phyloP scores from a whole-genome alignment of 2,888 invertebrate species.

The Trichopoda pennipes region DNA sequence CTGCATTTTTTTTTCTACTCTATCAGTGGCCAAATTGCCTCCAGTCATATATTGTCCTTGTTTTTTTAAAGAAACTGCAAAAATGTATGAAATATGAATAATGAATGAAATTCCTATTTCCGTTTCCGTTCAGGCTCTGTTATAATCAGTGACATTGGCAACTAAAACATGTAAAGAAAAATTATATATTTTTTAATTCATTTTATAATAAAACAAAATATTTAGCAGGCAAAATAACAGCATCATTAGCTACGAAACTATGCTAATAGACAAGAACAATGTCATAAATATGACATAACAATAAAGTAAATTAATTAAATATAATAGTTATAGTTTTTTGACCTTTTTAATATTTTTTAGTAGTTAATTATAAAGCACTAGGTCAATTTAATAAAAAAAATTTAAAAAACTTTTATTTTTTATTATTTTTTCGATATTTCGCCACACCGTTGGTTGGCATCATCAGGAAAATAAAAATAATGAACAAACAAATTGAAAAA shows the following conservation, averaged over 20 bases:
- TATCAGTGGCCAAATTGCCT: slow-evolving; percentile 9
- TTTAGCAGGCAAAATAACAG: neutral
- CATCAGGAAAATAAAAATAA: too few relatives aligned
- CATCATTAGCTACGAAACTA: neutral
- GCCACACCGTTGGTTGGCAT: too few relatives aligned
- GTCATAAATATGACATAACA: too few relatives aligned
- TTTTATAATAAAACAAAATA: neutral
- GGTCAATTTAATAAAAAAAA: too few relatives aligned
- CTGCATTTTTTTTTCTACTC: neutral
- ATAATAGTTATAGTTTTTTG: too few relatives aligned
- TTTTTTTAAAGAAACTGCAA: neutral
- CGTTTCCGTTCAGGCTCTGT: slow-evolving; percentile 51
- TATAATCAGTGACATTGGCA: neutral
- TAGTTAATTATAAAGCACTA: too few relatives aligned
- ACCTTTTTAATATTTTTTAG: too few relatives aligned
- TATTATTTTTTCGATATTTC: too few relatives aligned
- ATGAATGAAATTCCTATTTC: slow-evolving; percentile 34
- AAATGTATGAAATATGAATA: slow-evolving; percentile 24
- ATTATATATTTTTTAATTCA: neutral
- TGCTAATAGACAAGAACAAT: neutral
- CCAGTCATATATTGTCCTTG: slow-evolving; percentile 3
- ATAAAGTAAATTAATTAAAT: too few relatives aligned
- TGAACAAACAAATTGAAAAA: too few relatives aligned
- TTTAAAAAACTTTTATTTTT: too few relatives aligned
- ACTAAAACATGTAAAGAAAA: neutral